phyloP scores from a whole-genome alignment of 2,113 vertebrate species.

The Hippocampus comes region DNA sequence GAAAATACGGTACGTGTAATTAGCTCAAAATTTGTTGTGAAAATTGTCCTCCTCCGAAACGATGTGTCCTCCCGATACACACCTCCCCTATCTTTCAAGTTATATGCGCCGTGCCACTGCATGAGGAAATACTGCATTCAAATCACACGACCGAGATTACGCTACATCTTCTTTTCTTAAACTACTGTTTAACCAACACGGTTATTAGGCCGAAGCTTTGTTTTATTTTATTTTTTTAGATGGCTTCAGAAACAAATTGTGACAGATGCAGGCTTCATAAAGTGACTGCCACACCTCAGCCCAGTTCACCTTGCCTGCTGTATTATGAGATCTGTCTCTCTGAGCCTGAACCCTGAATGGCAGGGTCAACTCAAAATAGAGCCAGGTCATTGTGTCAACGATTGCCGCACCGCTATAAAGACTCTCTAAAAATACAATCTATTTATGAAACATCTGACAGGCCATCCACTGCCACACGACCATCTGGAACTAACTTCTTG shows the following conservation, averaged over 20 bases:
- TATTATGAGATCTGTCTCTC: conserved; percentile 5
- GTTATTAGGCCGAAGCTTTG: conserved; percentile 10
- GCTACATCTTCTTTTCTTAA: too few species aligned
- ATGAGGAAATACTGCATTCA: too few species aligned
- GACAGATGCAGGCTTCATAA: conserved; percentile 13
- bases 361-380: conserved; percentile 7
- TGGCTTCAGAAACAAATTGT: background rate
- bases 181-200: background rate
- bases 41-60: too few species aligned
- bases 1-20: too few species aligned
- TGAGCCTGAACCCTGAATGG: conserved; percentile 14
- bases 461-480: conserved; percentile 13
- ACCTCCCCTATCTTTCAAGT: too few species aligned
- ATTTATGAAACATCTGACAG: conserved; percentile 11
- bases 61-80: too few species aligned
- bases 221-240: background rate
- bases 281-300: conserved; percentile 17
- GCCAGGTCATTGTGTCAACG: conserved; percentile 10
- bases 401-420: background rate
- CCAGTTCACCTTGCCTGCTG: background rate
- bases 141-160: too few species aligned
- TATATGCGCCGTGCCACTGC: too few species aligned
- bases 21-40: too few species aligned
- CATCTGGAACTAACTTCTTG: conserved; percentile 25
- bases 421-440: conserved; percentile 2